These are phyloP conservation scores for Oreochromis tanganicae DNA, from an alignment of 2,113 vertebrate genomes.

Conservation along the genomic window DNA sequence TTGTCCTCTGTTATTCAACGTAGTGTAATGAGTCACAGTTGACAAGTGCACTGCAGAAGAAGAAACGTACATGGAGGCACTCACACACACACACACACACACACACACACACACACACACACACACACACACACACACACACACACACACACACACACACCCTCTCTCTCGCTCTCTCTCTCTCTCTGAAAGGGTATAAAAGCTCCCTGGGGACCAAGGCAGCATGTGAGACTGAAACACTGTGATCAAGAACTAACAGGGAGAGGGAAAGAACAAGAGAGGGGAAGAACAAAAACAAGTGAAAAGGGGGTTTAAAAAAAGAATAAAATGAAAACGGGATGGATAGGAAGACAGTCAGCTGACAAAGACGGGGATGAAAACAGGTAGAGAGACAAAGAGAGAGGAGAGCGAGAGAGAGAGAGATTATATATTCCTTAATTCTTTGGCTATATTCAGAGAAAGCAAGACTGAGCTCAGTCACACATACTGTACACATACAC, in stretches of 20 bases:
- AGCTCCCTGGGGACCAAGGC: conserved; percentile 49
- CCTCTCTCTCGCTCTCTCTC: accelerated
- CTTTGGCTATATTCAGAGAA: neutral
- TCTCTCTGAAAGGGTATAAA: conserved; percentile 53
- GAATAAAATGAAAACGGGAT: conserved; percentile 6
- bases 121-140: neutral
- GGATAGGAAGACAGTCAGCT: conserved; percentile 5
- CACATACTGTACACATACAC: neutral
- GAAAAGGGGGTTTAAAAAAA: conserved; percentile 10
- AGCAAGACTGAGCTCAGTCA: neutral
- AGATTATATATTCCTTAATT: neutral
- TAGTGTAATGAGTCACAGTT: conserved; percentile 39
- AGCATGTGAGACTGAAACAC: conserved; percentile 43
- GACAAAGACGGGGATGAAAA: neutral
- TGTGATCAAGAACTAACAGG: conserved; percentile 52
- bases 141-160: neutral
- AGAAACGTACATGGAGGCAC: neutral
- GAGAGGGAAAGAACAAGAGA: conserved; percentile 25
- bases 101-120: neutral
- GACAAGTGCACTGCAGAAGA: conserved; percentile 12
- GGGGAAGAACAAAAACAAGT: conserved; percentile 38
- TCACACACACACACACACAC: neutral
- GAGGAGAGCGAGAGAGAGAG: neutral
- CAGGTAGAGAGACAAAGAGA: neutral
- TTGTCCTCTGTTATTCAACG: conserved; percentile 13